Percentiles rank a stretch among this genome's conserved stretches.
These are phyloP conservation scores for Ephialtes manifestator DNA, from an alignment of 2,888 invertebrate species.

Conservation along the genomic window DNA sequence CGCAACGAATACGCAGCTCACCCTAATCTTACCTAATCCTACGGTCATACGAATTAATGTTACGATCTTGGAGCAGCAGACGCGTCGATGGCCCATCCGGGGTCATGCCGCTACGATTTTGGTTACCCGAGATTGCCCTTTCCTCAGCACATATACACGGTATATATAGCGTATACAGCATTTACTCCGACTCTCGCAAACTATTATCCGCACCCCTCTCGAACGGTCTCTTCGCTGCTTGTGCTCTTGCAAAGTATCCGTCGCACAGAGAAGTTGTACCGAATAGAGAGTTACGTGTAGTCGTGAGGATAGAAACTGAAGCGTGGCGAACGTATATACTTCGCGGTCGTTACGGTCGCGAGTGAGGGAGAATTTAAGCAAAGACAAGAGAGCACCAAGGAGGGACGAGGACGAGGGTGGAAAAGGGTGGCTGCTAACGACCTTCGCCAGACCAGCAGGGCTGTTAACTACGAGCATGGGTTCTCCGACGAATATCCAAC, in stretches of 20 bases:
- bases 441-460: slow-evolving; percentile 81
- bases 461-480: slow-evolving; percentile 83
- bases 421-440: slow-evolving; percentile 82
- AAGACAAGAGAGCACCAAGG: slow-evolving; percentile 32
- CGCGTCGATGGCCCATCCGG: slow-evolving; percentile 75
- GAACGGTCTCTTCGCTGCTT: background rate
- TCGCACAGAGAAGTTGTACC: slow-evolving; percentile 56
- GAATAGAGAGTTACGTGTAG: slow-evolving; percentile 41
- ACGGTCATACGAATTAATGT: slow-evolving; percentile 80
- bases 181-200: slow-evolving; percentile 52
- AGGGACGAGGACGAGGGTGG: slow-evolving; percentile 62
- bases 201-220: slow-evolving; percentile 67
- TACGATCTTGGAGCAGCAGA: slow-evolving; percentile 75
- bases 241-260: slow-evolving; percentile 49
- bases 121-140: slow-evolving; percentile 77
- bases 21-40: slow-evolving; percentile 78
- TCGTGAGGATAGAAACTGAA: slow-evolving; percentile 48
- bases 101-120: slow-evolving; percentile 76
- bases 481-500: slow-evolving; percentile 64
- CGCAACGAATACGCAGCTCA: slow-evolving; percentile 47
- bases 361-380: slow-evolving; percentile 52
- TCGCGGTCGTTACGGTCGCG: slow-evolving; percentile 57
- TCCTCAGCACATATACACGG: slow-evolving; percentile 37
- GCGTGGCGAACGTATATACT: slow-evolving; percentile 55
- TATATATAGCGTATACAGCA: background rate